Conservation (phyloP, 2,797 vertebrate species). For the Anabas testudineus region DNA sequence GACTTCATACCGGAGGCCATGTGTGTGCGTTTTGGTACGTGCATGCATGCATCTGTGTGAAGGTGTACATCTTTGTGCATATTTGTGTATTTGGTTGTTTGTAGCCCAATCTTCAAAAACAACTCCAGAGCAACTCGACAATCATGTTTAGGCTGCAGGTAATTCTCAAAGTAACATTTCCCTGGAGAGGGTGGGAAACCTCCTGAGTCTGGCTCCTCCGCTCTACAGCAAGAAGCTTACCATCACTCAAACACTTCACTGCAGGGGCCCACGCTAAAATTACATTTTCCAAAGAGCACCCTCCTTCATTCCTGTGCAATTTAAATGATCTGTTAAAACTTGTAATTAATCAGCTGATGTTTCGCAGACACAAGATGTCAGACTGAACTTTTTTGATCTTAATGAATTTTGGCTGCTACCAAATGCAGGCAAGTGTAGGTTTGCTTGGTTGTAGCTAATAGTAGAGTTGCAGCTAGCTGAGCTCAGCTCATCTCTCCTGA, state of each 20-base stretch:
- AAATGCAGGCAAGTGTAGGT: slow-evolving; percentile 8
- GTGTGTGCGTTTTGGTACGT: not conserved
- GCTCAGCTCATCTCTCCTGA: slow-evolving; percentile 67
- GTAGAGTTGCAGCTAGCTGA: slow-evolving; percentile 51
- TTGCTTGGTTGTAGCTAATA: slow-evolving; percentile 26
- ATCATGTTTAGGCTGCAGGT: slow-evolving; percentile 84
- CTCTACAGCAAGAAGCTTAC: slow-evolving; percentile 61
- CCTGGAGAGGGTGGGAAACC: slow-evolving; percentile 69
- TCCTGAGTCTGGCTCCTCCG: slow-evolving; percentile 62
- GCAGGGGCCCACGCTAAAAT: slow-evolving; percentile 64
- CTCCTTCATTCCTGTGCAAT: slow-evolving; percentile 36
- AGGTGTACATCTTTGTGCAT: slow-evolving; percentile 44
- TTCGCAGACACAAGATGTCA: slow-evolving; percentile 32
- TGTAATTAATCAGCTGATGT: slow-evolving; percentile 57
- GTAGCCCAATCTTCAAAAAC: slow-evolving; percentile 73
- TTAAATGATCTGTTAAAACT: slow-evolving; percentile 60
- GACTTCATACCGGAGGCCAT: slow-evolving; percentile 39
- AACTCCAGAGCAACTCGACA: slow-evolving; percentile 63
- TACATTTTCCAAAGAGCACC: slow-evolving; percentile 45
- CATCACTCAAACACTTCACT: slow-evolving; percentile 77
- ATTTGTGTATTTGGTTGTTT: slow-evolving; percentile 78
- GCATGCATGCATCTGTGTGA: not conserved
- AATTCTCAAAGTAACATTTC: slow-evolving; percentile 80
- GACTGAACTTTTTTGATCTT: slow-evolving; percentile 47
- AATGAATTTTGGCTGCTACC: slow-evolving; percentile 42